A percentile compares a stretch with the other conserved stretches of the same genome.
phyloP scores from a whole-genome alignment of 2,888 invertebrate species.

The Mactromeris polynyma region DNA sequence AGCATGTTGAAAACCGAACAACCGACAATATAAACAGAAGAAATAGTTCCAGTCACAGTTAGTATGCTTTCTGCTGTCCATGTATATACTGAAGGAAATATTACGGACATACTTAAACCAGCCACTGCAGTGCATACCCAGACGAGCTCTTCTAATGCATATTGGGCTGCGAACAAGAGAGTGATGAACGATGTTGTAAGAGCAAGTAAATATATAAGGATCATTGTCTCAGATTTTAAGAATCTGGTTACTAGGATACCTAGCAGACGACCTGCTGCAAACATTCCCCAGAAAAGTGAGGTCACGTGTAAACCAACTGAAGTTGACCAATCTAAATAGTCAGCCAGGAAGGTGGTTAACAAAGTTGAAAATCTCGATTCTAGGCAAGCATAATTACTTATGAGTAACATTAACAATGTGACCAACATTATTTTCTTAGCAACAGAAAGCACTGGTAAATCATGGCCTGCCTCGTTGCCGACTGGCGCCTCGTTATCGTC shows the following conservation, averaged over 20 bases:
- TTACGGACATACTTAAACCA: slow-evolving; percentile 60
- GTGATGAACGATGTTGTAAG: slow-evolving; percentile 40
- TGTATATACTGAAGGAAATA: slow-evolving; percentile 61
- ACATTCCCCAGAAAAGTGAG: slow-evolving; percentile 87
- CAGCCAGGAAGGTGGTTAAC: slow-evolving; percentile 84
- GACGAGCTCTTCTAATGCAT: slow-evolving; percentile 36
- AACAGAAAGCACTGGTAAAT: slow-evolving; percentile 48
- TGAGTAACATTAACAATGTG: slow-evolving; percentile 82
- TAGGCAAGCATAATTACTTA: slow-evolving; percentile 85
- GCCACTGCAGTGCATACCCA: slow-evolving; percentile 55
- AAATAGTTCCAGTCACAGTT: slow-evolving; percentile 59
- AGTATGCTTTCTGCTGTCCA: slow-evolving; percentile 67
- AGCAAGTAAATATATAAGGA: slow-evolving; percentile 69
- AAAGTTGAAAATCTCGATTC: slow-evolving; percentile 86
- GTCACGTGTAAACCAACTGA: slow-evolving; percentile 82
- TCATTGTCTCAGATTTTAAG: slow-evolving; percentile 83
- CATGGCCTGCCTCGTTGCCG: not conserved
- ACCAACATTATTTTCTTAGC: slow-evolving; percentile 77
- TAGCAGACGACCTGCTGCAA: slow-evolving; percentile 85
- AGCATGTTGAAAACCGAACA: slow-evolving; percentile 58
- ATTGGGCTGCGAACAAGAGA: slow-evolving; percentile 46
- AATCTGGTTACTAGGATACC: slow-evolving; percentile 85
- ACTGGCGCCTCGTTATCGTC: not conserved
- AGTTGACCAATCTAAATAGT: slow-evolving; percentile 82
- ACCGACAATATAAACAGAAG: slow-evolving; percentile 50